Evolutionary conservation across 2,888 invertebrate species (phyloP), one percentile per base, ranked within the genome.

Genomic region (Lymantria monacha): DNA sequence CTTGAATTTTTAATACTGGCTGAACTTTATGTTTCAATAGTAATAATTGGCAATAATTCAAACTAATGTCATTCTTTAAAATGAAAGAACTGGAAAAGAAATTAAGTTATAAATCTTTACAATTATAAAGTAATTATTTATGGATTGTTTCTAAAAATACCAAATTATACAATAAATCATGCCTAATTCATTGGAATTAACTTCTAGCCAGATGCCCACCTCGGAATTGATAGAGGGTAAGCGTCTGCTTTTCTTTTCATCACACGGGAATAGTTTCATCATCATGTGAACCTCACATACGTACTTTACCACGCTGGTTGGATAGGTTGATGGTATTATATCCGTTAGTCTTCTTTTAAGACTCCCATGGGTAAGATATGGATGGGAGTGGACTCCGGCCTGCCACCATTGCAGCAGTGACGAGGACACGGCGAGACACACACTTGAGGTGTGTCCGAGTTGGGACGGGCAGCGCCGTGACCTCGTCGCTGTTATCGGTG

Each of bases 81-180:
- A 82, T 81, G 76, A 72, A 72, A 70, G 61, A 68, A 60, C 56
- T 62, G 57, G 57, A 49, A 53, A 61, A 61, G 59, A 57, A 50
- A 45, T 47, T 7, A 13, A 37, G 37, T 36, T 53, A 42, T 54
- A 51, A 49, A 51, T 37, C 14, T 46, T 43, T 30, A 53, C 44
- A 59, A 48, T 48, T 15, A 58, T 43, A 54, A 58, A 53, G 46
- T 12, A 37, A 62, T 15, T 37, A 46, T 59, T 56, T 53, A 70
- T 76, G 79, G 80, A 76, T 83, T 83, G 84, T 83, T 83, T 81
- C 75, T 70, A 61, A 15, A 51, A 57, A 57, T 30, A 38, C 11
- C 38, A 38, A 12, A 42, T 30, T 12, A 46, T 52, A 15, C n/a
- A 41, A 50, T 37, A 59, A n/a, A 75, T 48, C 44, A 84, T 85